These are phyloP conservation scores for Cryptosula pallasiana DNA, from an alignment of 2,888 invertebrate genomes.

Conservation along the genomic window DNA sequence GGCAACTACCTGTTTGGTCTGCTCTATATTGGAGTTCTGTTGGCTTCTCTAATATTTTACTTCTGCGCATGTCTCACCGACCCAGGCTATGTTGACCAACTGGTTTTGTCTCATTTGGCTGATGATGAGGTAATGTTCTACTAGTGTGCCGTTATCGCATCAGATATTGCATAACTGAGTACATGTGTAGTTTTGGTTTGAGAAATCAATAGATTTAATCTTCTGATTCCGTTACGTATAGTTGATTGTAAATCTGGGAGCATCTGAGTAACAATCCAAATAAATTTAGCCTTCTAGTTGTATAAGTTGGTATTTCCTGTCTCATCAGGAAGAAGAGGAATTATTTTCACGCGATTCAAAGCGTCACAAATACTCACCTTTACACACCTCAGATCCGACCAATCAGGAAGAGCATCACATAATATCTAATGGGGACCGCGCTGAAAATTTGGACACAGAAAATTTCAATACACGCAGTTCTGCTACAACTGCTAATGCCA, in stretches of 20 bases:
- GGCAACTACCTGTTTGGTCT: slow-evolving; percentile 36
- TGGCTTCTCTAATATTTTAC: slow-evolving; percentile 38
- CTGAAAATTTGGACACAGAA: no score
- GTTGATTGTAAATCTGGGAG: no score
- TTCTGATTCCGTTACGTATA: no score
- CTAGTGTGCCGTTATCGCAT: no score
- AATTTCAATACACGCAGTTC: background rate
- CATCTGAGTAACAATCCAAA: no score
- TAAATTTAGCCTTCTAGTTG: no score
- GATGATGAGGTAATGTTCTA: slow-evolving; percentile 16
- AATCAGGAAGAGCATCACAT: no score
- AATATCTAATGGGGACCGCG: no score
- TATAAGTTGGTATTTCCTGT: no score
- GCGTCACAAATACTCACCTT: background rate
- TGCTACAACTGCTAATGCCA: background rate
- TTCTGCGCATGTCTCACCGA: slow-evolving; percentile 40
- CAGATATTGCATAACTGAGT: no score
- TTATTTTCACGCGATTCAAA: background rate
- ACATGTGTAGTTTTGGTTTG: no score
- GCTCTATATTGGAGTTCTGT: slow-evolving; percentile 34
- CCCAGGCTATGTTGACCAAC: slow-evolving; percentile 39
- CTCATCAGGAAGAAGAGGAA: slow-evolving; percentile 13
- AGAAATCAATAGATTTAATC: no score
- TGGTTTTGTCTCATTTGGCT: background rate
- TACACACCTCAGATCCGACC: slow-evolving; percentile 12